Percentiles rank a stretch among this genome's conserved stretches.
phyloP scores from a whole-genome alignment of 2,888 invertebrate genomes.

The Xestoiulus laeticollis region DNA sequence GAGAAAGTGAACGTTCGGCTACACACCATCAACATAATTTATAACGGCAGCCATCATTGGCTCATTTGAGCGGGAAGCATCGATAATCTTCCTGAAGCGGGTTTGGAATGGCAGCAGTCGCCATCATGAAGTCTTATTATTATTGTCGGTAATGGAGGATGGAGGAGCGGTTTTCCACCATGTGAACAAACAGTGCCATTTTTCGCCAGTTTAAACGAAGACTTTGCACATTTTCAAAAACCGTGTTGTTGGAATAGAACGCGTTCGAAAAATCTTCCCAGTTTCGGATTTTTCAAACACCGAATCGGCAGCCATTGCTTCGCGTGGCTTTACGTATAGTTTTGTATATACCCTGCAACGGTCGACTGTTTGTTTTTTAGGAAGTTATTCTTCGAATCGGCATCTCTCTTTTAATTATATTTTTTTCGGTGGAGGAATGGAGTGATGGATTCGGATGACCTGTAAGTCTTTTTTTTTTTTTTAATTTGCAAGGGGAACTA shows the following conservation, averaged over 20 bases:
- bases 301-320: background rate
- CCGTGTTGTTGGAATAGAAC: background rate
- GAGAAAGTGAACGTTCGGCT: background rate
- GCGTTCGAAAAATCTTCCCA: background rate
- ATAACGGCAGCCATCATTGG: constrained; percentile 10
- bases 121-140: constrained; percentile 27
- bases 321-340: no score
- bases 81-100: background rate
- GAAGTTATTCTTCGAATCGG: no score
- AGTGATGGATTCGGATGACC: no score
- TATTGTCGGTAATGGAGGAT: constrained; percentile 13
- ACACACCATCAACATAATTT: constrained; percentile 8
- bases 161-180: background rate
- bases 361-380: no score
- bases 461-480: no score
- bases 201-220: background rate
- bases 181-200: background rate
- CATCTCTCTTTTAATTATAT: no score
- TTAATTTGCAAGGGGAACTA: no score
- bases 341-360: no score
- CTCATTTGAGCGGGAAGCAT: background rate
- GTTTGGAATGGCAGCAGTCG: constrained; percentile 27
- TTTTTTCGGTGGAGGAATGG: no score
- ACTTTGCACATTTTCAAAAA: background rate
- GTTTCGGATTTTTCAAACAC: background rate